These are phyloP conservation scores for Paracentrotus lividus DNA, from an alignment of 53 echinoderm and acorn worm genomes.

Conservation along the genomic window DNA sequence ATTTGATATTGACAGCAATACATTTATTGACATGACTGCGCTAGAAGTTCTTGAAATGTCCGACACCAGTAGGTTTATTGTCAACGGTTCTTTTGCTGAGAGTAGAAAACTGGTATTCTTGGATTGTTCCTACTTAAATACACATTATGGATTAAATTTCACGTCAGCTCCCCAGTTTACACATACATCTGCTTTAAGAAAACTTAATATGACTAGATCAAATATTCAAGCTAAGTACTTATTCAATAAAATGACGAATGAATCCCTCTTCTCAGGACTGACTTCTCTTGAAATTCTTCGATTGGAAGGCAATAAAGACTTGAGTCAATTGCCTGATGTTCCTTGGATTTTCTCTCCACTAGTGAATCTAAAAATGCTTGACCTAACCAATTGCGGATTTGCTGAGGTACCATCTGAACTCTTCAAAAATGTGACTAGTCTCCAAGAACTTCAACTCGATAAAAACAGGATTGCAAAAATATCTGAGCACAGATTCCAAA, in stretches of 20 bases:
- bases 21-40: not conserved
- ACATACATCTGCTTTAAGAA: not conserved
- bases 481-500: not conserved
- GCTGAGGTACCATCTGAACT: not conserved
- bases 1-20: not conserved
- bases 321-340: not conserved
- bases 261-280: not conserved
- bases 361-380: not conserved
- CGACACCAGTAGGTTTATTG: not conserved
- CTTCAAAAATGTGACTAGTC: not conserved
- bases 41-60: not conserved
- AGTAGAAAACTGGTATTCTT: not conserved
- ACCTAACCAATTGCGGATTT: not conserved
- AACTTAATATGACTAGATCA: not conserved
- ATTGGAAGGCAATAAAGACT: constrained; percentile 5
- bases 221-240: not conserved
- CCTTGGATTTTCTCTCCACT: constrained; percentile 22
- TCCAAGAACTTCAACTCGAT: not conserved
- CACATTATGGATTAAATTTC: not conserved
- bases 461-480: not conserved
- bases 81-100: not conserved
- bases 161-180: not conserved
- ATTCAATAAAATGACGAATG: not conserved
- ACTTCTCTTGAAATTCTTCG: not conserved
- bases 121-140: not conserved